A percentile compares a stretch with the other conserved stretches of the same genome.
These are phyloP conservation scores for Drosophila prostipennis DNA, from an alignment of 2,888 invertebrate species.

Conservation along the genomic window DNA sequence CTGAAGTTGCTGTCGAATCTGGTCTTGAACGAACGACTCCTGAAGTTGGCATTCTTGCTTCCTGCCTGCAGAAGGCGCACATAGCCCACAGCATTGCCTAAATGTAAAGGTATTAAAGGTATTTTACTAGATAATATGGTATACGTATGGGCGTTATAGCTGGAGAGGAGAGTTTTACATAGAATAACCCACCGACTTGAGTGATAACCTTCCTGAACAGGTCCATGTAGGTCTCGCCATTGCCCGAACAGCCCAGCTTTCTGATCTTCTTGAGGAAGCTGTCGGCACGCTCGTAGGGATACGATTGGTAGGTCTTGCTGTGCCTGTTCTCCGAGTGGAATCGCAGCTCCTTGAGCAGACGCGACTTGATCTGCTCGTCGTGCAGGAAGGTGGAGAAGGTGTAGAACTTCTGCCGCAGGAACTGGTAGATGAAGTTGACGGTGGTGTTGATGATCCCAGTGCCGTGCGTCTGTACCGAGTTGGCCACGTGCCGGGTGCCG, in stretches of 20 bases:
- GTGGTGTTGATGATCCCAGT: slow-evolving; percentile 98
- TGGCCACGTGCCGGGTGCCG: slow-evolving; percentile 96
- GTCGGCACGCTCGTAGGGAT: slow-evolving; percentile 93
- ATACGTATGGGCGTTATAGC: no score
- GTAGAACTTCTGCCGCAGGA: slow-evolving; percentile 95
- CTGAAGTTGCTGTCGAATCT: slow-evolving; percentile 88
- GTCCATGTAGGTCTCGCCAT: slow-evolving; percentile 95
- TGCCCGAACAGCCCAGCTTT: slow-evolving; percentile 92
- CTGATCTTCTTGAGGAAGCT: slow-evolving; percentile 96
- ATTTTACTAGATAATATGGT: no score
- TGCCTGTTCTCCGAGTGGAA: slow-evolving; percentile 89
- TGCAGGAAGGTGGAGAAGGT: slow-evolving; percentile 98
- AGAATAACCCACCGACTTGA: slow-evolving; percentile 89
- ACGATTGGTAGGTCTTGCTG: slow-evolving; percentile 66
- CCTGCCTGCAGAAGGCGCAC: slow-evolving; percentile 97
- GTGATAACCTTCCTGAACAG: slow-evolving; percentile 96
- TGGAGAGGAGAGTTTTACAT: no score
- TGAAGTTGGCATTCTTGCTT: slow-evolving; percentile 95
- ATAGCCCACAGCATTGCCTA: slow-evolving; percentile 95
- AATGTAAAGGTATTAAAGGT: no score
- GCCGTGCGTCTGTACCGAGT: slow-evolving; percentile 98
- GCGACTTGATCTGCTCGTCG: slow-evolving; percentile 98
- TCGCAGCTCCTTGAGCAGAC: slow-evolving; percentile 94
- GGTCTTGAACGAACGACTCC: slow-evolving; percentile 95
- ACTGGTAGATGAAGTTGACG: slow-evolving; percentile 96